Evolutionary conservation across 2,113 vertebrate species (phyloP), one percentile per base, ranked within the genome.

Genomic region (Archocentrus centrarchus): DNA sequence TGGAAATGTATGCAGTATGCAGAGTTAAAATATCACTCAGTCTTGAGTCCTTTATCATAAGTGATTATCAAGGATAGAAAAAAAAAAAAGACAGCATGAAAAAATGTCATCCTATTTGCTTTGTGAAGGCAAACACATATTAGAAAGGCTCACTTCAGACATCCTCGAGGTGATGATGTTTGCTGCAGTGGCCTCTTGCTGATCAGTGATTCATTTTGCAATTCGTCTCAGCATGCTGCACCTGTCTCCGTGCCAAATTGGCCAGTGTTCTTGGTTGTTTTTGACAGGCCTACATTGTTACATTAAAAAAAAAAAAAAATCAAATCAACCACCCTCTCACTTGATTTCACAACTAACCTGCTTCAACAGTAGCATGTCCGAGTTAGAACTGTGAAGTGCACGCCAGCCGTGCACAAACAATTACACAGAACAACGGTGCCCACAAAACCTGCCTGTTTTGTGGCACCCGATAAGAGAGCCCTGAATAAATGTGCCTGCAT

Each of bases 401-500:
- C 7, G 83, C 77, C 86, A 80, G 80, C 68, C 14, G 75, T 62
- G 64, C 61, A 41, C 78, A 86, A 87, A 90, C 88, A 91, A 92
- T 89, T 84, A 91, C 87, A 73, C 82, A 80, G 57, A 73, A 44
- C 79, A 41, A 66, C 44, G n/a, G 61, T 11, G 44, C n/a, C n/a
- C 58, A 77, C 80, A 37, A 78, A 88, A 76, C 60, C 81, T 73
- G 83, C 59, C 64, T 62, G 89, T 83, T 92, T 91, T 85, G 86
- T 82, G 81, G 79, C 58, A 27, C 3, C 81, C 11, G 87, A 92
- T 88, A 91, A 92, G 77, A 87, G 75, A 59, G 82, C 82, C 44
- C 73, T 50, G 86, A 86, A 86, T 87, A 84, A 91, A 89, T 58
- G 84, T 79, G 86, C 75, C 84, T 84, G 87, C 82, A 85, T 75